Base-by-base conservation (phyloP, 2,888 invertebrate species). In the Hirtodrosophila trivittata region DNA sequence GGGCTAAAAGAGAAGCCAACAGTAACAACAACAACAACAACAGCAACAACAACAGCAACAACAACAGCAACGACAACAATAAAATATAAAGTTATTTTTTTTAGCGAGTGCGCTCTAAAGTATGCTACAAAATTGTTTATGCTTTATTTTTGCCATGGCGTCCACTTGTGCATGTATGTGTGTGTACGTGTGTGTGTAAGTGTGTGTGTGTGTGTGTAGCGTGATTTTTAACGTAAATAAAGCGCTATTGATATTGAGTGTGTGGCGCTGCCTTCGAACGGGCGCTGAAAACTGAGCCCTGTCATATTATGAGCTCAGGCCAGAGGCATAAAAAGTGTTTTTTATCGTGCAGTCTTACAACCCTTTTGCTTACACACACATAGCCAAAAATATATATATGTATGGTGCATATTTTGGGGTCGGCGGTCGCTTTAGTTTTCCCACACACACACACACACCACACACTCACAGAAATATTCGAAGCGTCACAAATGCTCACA, bases 101-200 rank as follows among this genome's bases (percentile, higher is more conserved):
- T 28, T 28, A 30, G 18, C 9, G 39, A 39, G n/a, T 41, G 14
- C 26, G 56, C 67, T 66, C 45, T 49, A 66, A 81, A 72, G 75
- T 77, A 65, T 77, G 75, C 77, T 75, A 81, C 77, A 72, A 66
- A 72, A 69, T 72, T 77, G 75, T 80, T 71, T 64, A 74, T 55
- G 51, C 64, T 46, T 54, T 9, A 28, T 37, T 21, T 21, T 21
- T 21, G 5, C 18, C 18, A 21, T 21, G 18, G 18, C 18, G 37
- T 10, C 26, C 2, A 10, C 18, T 21, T 39, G 28, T 14, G n/a
- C 38, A 13, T 25, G 25, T 14, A 10, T n/a, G 10, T 37, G 14
- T 32, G 16, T 42, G 12, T 14, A 35, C 12, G 35, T 28, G 16
- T 45, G 37, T 43, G 35, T 10, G 28, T 1, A 2, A 10, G 38